phyloP scores from a whole-genome alignment of 2,888 invertebrate species.

The Hartigia nigra region DNA sequence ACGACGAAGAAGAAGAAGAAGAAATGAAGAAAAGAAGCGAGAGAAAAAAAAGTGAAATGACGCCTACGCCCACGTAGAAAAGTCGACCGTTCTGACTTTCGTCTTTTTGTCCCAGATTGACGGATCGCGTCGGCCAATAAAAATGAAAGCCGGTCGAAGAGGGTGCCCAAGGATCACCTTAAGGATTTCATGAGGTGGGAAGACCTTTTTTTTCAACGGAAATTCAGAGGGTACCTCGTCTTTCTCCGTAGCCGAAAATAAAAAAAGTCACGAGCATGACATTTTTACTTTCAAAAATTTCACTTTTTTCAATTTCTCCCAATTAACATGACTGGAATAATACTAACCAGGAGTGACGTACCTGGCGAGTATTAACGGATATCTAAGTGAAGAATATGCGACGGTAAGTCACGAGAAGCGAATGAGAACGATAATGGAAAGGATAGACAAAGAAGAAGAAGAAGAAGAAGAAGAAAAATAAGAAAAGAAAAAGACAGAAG shows the following conservation, averaged over 20 bases:
- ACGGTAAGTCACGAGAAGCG: neutral
- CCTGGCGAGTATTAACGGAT: neutral
- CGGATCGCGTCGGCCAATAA: constrained; percentile 41
- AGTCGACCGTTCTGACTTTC: constrained; percentile 36
- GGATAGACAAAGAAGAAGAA: constrained; percentile 33
- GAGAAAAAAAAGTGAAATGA: constrained; percentile 26
- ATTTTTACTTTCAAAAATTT: neutral
- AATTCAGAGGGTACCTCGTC: neutral
- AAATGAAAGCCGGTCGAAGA: constrained; percentile 42
- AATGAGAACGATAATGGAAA: constrained; percentile 27
- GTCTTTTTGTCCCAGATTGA: constrained; percentile 30
- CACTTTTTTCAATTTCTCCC: neutral
- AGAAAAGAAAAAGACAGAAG: constrained; percentile 30
- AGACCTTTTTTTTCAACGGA: neutral
- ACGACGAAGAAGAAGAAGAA: constrained; percentile 14
- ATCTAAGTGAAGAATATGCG: neutral
- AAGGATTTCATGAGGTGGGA: neutral
- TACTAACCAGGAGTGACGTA: neutral
- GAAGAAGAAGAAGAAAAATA: no score
- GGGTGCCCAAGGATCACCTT: constrained; percentile 18
- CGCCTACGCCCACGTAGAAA: constrained; percentile 36
- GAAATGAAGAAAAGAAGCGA: constrained; percentile 14
- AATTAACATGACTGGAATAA: no score
- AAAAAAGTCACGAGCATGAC: neutral
- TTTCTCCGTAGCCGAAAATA: neutral